Conservation (phyloP, 2,888 invertebrate genomes). For the Eudasyphora cyanicolor region DNA sequence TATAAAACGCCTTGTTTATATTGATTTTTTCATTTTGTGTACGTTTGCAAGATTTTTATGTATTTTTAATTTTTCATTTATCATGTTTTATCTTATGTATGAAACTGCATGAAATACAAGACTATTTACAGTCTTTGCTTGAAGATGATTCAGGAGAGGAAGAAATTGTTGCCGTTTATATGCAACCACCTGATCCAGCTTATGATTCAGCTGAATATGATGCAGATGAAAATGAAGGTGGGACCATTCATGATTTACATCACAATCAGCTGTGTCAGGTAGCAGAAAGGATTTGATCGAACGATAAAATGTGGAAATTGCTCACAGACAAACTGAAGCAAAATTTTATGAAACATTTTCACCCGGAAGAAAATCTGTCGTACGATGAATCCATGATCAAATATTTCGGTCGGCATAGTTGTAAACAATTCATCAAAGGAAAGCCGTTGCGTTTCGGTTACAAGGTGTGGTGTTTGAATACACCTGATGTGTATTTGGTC, state of each 20-base stretch:
- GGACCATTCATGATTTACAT: background rate
- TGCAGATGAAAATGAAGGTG: slow-evolving; percentile 9
- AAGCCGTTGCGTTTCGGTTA: too few relatives aligned
- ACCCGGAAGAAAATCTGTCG: too few relatives aligned
- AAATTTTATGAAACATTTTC: slow-evolving; percentile 22
- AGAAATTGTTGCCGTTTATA: slow-evolving; percentile 12
- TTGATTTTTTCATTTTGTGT: slow-evolving; percentile 9
- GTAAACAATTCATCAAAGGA: too few relatives aligned
- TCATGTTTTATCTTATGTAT: background rate
- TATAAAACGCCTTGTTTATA: background rate
- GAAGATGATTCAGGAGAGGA: background rate
- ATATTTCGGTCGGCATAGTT: too few relatives aligned
- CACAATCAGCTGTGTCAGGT: background rate
- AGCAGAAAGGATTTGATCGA: background rate
- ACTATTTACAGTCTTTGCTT: background rate
- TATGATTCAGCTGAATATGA: background rate
- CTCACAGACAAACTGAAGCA: slow-evolving; percentile 19
- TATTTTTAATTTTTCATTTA: slow-evolving; percentile 13
- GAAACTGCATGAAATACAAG: too few relatives aligned
- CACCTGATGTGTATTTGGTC: too few relatives aligned
- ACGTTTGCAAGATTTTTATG: background rate
- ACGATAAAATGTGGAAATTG: slow-evolving; percentile 20
- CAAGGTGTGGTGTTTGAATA: too few relatives aligned
- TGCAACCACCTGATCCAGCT: slow-evolving; percentile 17
- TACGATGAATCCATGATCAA: too few relatives aligned